Evolutionary conservation across 2,888 invertebrate species (phyloP).

Genomic region (Phrixothrix hirtus): DNA sequence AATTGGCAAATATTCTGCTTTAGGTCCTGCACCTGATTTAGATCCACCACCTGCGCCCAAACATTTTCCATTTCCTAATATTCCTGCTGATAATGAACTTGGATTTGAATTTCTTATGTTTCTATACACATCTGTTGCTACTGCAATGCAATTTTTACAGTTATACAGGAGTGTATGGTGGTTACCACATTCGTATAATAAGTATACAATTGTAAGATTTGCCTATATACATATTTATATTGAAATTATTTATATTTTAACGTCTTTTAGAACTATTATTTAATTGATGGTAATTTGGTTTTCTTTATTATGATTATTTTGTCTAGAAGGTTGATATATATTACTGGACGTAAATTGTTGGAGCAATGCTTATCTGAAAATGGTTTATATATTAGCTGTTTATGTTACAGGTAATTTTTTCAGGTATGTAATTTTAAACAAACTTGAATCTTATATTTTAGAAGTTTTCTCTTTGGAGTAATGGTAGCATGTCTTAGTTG

Average conservation of each 20-base stretch:
- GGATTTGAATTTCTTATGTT: constrained; percentile 86
- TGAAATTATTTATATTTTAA: no score
- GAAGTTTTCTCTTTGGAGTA: constrained; percentile 65
- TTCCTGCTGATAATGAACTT: constrained; percentile 78
- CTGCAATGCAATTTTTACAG: constrained; percentile 90
- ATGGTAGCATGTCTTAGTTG: constrained; percentile 65
- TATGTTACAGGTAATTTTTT: constrained; percentile 41
- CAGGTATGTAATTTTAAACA: neutral
- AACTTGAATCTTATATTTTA: constrained; percentile 52
- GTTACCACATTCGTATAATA: constrained; percentile 89
- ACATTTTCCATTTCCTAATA: constrained; percentile 79
- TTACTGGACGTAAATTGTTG: constrained; percentile 45
- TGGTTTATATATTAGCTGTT: constrained; percentile 37
- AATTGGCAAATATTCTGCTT: constrained; percentile 43
- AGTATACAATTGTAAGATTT: constrained; percentile 86
- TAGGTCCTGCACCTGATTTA: constrained; percentile 45
- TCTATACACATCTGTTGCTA: constrained; percentile 75
- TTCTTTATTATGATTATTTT: constrained; percentile 82
- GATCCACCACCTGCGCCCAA: constrained; percentile 67
- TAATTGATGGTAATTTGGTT: constrained; percentile 88
- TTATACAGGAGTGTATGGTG: constrained; percentile 97
- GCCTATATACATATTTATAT: no score
- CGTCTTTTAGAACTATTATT: constrained; percentile 82
- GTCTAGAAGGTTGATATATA: constrained; percentile 75
- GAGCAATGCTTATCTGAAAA: constrained; percentile 41